Conservation (phyloP, 2,888 invertebrate species). For the Cheilosia vernalis region DNA sequence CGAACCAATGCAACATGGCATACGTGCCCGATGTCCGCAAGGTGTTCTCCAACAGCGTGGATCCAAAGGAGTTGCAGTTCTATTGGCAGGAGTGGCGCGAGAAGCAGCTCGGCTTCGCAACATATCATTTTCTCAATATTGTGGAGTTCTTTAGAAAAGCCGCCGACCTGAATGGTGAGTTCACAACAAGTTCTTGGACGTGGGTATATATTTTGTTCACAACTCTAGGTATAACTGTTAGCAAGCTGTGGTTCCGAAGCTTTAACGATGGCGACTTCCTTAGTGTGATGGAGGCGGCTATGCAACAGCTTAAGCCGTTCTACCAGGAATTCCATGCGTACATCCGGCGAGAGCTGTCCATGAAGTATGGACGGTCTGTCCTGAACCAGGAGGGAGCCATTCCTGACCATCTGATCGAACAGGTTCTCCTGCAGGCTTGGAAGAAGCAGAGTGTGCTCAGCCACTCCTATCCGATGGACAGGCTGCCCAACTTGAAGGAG, state of each 20-base stretch:
- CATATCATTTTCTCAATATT: constrained; percentile 85
- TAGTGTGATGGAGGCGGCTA: constrained; percentile 86
- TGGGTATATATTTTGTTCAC: too few relatives aligned
- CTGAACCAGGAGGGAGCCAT: constrained; percentile 87
- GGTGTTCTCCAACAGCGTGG: constrained; percentile 79
- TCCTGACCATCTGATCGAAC: constrained; percentile 89
- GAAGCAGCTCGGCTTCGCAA: constrained; percentile 82
- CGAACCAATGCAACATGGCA: constrained; percentile 76
- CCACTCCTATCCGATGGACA: constrained; percentile 77
- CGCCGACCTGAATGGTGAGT: constrained; percentile 86
- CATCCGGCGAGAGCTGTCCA: constrained; percentile 87
- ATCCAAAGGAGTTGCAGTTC: constrained; percentile 89
- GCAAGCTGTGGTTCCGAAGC: constrained; percentile 63
- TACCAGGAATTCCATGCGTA: constrained; percentile 92
- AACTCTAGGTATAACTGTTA: constrained; percentile 42
- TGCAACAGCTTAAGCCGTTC: constrained; percentile 89
- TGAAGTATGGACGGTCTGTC: constrained; percentile 87
- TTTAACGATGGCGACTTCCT: constrained; percentile 87
- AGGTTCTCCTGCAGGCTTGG: constrained; percentile 74
- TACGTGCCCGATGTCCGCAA: constrained; percentile 79
- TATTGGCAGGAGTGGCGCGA: constrained; percentile 91
- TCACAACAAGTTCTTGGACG: neutral
- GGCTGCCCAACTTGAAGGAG: constrained; percentile 86
- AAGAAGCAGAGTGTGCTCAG: constrained; percentile 66
- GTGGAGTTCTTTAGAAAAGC: constrained; percentile 87